Base-by-base conservation (phyloP, 2,113 vertebrate genomes). In the Lophura nycthemera region DNA sequence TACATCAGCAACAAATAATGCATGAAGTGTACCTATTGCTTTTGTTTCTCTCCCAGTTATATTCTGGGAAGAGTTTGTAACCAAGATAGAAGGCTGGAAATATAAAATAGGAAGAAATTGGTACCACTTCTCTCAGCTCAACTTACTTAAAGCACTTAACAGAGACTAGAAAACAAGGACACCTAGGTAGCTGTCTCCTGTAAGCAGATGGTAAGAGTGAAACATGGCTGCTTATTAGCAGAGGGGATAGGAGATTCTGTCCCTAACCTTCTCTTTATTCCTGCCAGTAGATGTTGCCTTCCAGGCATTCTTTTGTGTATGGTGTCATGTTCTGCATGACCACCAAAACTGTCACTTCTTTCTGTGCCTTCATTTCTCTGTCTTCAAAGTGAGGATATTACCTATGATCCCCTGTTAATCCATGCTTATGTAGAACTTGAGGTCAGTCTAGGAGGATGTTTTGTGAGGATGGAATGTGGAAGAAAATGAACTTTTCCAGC, bases 1-100 rank as follows among this genome's bases (percentile, higher is more conserved):
- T 90, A 13, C 88, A 75, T 83, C 76, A 93, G 67, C 38, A 71
- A 76, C 69, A 94, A 90, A 36, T 78, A 91, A 86, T 63, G 61
- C 86, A 48, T 88, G 73, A 90, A 94, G 67, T 38, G 20, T 83
- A 38, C 32, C 32, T 83, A 27, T 75, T 81, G 66, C 13, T 81
- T 83, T 77, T 81, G 56, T 80, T 56, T 67, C 11, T 36, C 15
- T 17, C 52, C 29, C 43, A 80, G 61, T 66, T 80, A 81, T 5
- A 81, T 90, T 94, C 65, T 86, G 65, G 52, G 79, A 61, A 81
- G 50, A 64, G 45, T 27, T 86, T 1, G 1, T 56, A 81, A 48
- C 32, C 70, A 60, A 74, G 83, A 30, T 25, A n/a, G 34, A 71
- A 86, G 42, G 47, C 80, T 81, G 57, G 54, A 77, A 77, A 75